phyloP scores from a whole-genome alignment of 2,797 vertebrate genomes.

The Centroberyx gerrardi region DNA sequence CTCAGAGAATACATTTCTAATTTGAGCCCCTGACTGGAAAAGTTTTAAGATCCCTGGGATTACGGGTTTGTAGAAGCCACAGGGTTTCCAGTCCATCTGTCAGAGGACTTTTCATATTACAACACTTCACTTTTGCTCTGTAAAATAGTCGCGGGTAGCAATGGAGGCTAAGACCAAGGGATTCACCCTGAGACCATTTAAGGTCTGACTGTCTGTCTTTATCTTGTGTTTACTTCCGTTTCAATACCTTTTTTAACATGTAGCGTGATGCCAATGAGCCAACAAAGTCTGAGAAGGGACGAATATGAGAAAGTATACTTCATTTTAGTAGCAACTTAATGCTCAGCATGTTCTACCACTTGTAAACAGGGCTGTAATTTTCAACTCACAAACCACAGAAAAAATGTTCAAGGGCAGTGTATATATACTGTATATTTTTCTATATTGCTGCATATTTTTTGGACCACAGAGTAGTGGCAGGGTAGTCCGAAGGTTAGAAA shows the following conservation, averaged over 20 bases:
- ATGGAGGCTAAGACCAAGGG: conserved; percentile 8
- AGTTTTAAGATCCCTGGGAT: conserved; percentile 51
- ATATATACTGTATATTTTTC: too few relatives aligned
- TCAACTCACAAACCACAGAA: too few relatives aligned
- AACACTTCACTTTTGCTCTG: conserved; percentile 32
- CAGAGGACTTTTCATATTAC: conserved; percentile 42
- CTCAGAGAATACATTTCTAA: conserved; percentile 40
- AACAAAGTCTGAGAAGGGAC: too few relatives aligned
- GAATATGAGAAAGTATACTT: too few relatives aligned
- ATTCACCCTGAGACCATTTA: conserved; percentile 20
- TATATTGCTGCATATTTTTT: too few relatives aligned
- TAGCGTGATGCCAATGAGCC: too few relatives aligned
- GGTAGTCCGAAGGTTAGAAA: too few relatives aligned
- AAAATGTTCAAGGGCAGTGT: too few relatives aligned
- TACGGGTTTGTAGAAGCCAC: conserved; percentile 40
- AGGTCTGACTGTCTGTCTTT: conserved; percentile 9
- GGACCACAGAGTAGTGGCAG: too few relatives aligned
- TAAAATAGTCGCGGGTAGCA: conserved; percentile 32
- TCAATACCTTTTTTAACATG: not conserved
- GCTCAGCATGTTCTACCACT: too few relatives aligned
- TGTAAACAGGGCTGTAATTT: too few relatives aligned
- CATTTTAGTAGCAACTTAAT: too few relatives aligned
- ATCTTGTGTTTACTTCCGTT: conserved; percentile 5
- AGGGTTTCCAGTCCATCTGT: conserved; percentile 51
- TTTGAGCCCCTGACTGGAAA: conserved; percentile 47